phyloP scores from a whole-genome alignment of 2,797 vertebrate species.

The Morelia viridis region DNA sequence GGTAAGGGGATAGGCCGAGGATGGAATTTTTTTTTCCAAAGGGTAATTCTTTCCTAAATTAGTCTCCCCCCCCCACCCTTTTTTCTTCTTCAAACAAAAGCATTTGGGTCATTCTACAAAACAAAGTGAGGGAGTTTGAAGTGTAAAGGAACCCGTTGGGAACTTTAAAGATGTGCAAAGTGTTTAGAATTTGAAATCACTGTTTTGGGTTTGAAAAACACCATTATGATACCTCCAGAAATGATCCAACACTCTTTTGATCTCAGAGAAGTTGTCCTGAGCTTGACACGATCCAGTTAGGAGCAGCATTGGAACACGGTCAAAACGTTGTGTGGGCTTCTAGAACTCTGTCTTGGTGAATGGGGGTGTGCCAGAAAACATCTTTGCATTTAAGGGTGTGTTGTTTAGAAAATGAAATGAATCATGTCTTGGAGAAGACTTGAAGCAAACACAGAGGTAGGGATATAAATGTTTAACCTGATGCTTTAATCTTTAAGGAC shows the following conservation, averaged over 20 bases:
- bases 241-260: not conserved
- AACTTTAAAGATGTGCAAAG: not conserved
- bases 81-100: not conserved
- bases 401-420: not conserved
- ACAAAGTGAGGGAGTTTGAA: not conserved
- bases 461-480: not conserved
- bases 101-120: not conserved
- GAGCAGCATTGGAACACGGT: not conserved
- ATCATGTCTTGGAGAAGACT: not conserved
- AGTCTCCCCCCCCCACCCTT: not conserved
- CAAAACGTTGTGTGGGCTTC: not conserved
- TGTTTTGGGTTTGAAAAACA: not conserved
- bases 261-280: not conserved
- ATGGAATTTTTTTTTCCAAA: not conserved
- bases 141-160: not conserved
- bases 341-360: not conserved
- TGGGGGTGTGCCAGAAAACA: not conserved
- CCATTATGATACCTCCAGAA: not conserved
- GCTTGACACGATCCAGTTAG: not conserved
- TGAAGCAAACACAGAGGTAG: not conserved
- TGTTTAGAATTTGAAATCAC: not conserved
- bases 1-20: conserved; percentile 65
- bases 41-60: not conserved
- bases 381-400: not conserved
- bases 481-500: not conserved